Evolutionary conservation across 2,797 vertebrate genomes (phyloP).

Genomic region (Melopsittacus undulatus): DNA sequence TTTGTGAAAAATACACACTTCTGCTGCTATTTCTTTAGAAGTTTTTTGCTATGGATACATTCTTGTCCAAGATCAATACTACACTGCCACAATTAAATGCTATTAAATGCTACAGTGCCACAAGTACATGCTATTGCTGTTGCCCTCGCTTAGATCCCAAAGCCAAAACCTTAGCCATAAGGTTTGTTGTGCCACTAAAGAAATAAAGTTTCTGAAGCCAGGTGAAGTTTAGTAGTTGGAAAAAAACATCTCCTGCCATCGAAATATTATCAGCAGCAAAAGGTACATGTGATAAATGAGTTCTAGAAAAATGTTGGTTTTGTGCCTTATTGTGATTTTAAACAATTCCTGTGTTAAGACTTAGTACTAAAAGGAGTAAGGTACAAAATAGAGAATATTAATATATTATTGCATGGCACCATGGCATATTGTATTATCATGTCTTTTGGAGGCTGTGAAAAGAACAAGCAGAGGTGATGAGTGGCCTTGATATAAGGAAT

Average conservation of each 20-base stretch:
- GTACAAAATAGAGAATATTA: neutral
- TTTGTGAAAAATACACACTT: neutral
- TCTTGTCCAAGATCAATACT: neutral
- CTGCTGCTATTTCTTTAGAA: neutral
- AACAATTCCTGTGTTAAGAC: neutral
- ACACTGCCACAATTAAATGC: neutral
- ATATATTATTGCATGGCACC: rapidly evolving
- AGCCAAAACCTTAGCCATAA: neutral
- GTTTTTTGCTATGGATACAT: neutral
- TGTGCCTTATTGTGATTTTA: neutral
- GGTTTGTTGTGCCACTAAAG: neutral
- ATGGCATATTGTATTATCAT: rapidly evolving
- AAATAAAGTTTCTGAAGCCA: neutral
- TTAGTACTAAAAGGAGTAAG: neutral
- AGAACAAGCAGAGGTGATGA: neutral
- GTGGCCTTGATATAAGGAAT: neutral
- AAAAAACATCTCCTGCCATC: neutral
- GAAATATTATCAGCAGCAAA: neutral
- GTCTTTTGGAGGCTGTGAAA: neutral
- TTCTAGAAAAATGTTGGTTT: neutral
- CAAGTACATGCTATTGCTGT: neutral
- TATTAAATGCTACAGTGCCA: neutral
- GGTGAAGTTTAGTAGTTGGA: neutral
- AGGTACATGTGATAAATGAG: neutral
- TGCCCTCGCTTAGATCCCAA: neutral